Conservation (phyloP, 37 sponge, comb jelly and placozoan species). For the Agelas oroides region DNA sequence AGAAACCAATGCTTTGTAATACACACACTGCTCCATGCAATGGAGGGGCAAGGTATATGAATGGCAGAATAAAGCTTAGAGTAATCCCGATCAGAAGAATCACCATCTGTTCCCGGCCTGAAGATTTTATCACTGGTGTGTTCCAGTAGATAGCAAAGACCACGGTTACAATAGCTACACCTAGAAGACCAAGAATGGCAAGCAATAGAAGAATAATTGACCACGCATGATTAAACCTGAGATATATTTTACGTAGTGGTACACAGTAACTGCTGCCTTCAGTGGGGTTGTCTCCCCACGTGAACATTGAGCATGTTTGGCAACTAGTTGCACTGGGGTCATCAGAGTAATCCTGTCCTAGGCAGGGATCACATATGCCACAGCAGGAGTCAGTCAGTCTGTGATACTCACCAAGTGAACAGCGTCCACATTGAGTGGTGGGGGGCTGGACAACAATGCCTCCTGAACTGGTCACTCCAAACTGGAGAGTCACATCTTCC, state of each 20-base stretch:
- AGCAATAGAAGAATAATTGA: slow-evolving; percentile 14
- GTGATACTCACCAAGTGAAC: too few relatives aligned
- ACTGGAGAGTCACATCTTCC: too few relatives aligned
- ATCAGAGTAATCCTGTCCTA: too few relatives aligned
- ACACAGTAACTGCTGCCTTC: slow-evolving; percentile 62
- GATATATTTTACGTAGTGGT: slow-evolving; percentile 7
- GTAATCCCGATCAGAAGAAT: slow-evolving; percentile 46
- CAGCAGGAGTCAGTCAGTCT: too few relatives aligned
- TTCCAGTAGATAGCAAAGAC: slow-evolving; percentile 37
- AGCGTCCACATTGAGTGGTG: too few relatives aligned
- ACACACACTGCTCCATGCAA: slow-evolving; percentile 29
- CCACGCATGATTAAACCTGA: background rate
- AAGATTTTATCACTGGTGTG: slow-evolving; percentile 57
- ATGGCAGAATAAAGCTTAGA: slow-evolving; percentile 35
- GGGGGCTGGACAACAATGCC: too few relatives aligned
- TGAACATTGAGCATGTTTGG: too few relatives aligned
- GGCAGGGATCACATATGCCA: too few relatives aligned
- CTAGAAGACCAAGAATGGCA: slow-evolving; percentile 11
- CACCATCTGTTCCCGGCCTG: slow-evolving; percentile 59
- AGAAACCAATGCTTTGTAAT: slow-evolving; percentile 43
- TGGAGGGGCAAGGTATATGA: slow-evolving; percentile 25
- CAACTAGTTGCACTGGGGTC: too few relatives aligned
- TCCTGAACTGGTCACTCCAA: too few relatives aligned
- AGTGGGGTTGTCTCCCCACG: slow-evolving; percentile 72
- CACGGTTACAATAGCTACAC: background rate